These are phyloP conservation scores for Pogonomyrmex californicus DNA, from an alignment of 1,140 invertebrate species.

Conservation along the genomic window DNA sequence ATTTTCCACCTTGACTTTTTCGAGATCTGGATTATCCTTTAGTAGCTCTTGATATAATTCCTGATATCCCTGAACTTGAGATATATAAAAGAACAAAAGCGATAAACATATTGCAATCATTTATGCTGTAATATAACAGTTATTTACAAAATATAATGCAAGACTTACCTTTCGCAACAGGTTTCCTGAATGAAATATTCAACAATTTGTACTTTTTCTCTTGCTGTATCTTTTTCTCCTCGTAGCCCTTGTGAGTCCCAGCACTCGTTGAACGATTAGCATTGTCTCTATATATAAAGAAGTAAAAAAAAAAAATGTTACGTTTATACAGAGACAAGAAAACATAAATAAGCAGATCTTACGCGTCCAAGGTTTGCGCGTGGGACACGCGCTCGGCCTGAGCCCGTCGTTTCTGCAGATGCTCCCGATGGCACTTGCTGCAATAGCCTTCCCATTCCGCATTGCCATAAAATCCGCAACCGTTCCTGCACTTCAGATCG, in stretches of 20 bases:
- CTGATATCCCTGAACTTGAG: constrained; percentile 81
- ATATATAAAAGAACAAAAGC: constrained; percentile 4
- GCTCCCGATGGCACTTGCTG: constrained; percentile 95
- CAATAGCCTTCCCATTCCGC: constrained; percentile 99
- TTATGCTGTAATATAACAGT: constrained; percentile 17
- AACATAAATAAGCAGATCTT: constrained; percentile 41
- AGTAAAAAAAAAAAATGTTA: neutral
- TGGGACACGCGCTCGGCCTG: constrained; percentile 81
- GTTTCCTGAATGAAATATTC: constrained; percentile 92
- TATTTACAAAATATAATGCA: neutral
- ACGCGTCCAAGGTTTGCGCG: constrained; percentile 80
- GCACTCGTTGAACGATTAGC: constrained; percentile 47
- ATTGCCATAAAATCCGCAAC: constrained; percentile 99
- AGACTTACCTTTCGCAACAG: constrained; percentile 88
- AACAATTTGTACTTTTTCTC: constrained; percentile 94
- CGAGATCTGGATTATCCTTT: constrained; percentile 87
- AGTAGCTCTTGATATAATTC: constrained; percentile 85
- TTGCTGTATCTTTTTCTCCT: constrained; percentile 95
- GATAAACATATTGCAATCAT: neutral
- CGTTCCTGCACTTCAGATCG: constrained; percentile 97
- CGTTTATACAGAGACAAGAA: neutral
- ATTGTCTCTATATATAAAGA: constrained; percentile 69
- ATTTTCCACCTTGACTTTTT: constrained; percentile 87
- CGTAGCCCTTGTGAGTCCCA: constrained; percentile 79
- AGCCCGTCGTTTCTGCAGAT: constrained; percentile 89